Evolutionary conservation across 1,140 invertebrate genomes (phyloP).

Genomic region (Drosophila parabipectinata): DNA sequence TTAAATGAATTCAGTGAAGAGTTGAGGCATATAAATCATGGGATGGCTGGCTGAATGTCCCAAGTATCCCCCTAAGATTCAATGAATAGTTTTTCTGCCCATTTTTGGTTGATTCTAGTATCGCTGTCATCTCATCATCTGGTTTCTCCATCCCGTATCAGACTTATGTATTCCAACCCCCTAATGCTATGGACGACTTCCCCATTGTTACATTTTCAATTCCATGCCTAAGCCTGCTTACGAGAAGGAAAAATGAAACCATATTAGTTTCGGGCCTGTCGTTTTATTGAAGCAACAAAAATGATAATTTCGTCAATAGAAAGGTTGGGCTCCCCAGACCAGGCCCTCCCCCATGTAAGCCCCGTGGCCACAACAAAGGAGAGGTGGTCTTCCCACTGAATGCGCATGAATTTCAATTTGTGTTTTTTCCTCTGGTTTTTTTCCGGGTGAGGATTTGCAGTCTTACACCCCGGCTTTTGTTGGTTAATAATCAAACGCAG

Average conservation of each 20-base stretch:
- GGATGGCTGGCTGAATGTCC: not conserved
- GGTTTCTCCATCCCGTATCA: constrained; percentile 40
- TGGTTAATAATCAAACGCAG: constrained; percentile 74
- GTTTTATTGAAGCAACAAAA: constrained; percentile 81
- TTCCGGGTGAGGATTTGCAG: constrained; percentile 58
- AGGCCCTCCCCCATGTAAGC: constrained; percentile 20
- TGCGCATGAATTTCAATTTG: constrained; percentile 78
- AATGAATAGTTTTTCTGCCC: constrained; percentile 6
- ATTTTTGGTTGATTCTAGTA: constrained; percentile 4
- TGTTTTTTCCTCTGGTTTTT: constrained; percentile 4
- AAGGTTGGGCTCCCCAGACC: constrained; percentile 14
- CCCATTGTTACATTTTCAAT: constrained; percentile 58
- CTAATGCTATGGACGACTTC: not conserved
- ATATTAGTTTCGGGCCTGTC: constrained; percentile 78
- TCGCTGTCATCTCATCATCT: constrained; percentile 44
- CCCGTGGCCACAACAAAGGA: constrained; percentile 21
- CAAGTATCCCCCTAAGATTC: not conserved
- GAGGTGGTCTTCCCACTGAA: constrained; percentile 42
- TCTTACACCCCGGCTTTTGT: constrained; percentile 22
- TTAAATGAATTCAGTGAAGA: constrained; percentile 8
- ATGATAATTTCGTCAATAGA: constrained; percentile 78
- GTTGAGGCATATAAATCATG: constrained; percentile 1
- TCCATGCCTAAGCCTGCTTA: constrained; percentile 69
- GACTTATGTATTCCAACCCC: constrained; percentile 34
- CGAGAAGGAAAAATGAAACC: constrained; percentile 20